phyloP scores from a whole-genome alignment of 2,113 vertebrate genomes.

The Bos indicus region DNA sequence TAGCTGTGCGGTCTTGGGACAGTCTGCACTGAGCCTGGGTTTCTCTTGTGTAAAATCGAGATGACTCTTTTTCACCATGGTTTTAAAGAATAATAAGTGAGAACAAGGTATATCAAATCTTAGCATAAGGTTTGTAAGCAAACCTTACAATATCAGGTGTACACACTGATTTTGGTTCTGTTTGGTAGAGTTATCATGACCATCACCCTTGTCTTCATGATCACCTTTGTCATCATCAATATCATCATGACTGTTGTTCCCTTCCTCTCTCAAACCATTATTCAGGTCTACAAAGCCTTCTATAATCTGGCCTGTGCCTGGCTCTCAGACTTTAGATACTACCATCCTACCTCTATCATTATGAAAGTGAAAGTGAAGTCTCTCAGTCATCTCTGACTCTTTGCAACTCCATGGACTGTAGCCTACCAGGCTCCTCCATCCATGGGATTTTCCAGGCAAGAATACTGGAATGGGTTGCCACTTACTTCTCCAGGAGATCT shows the following conservation, averaged over 20 bases:
- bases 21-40: background rate
- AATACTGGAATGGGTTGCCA: background rate
- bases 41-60: background rate
- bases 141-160: too few species aligned
- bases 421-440: background rate
- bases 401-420: background rate
- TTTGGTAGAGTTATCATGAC: background rate
- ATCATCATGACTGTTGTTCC: too few species aligned
- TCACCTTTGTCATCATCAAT: background rate
- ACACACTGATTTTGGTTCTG: background rate
- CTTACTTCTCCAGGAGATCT: background rate
- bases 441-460: background rate
- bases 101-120: background rate
- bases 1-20: background rate
- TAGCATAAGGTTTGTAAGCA: background rate
- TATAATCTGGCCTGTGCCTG: background rate
- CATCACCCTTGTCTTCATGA: background rate
- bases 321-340: background rate
- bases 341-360: background rate
- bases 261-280: background rate
- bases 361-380: background rate
- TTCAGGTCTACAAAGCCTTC: background rate
- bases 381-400: rapidly evolving
- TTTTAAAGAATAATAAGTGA: background rate
- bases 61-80: background rate